Conservation (phyloP, 1,140 invertebrate species). For the Sitobion miscanthi region DNA sequence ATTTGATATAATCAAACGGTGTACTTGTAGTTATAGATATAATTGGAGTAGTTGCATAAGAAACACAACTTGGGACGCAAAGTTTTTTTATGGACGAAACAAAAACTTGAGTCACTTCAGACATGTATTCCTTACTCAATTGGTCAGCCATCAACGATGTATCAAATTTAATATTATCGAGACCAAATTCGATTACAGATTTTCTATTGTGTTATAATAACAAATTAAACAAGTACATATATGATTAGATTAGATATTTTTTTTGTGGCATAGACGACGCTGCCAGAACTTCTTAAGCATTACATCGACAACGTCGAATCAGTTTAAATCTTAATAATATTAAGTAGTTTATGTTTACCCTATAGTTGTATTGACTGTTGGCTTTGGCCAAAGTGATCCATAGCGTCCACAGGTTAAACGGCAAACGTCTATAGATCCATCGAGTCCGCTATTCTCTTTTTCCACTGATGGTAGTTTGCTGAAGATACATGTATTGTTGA, state of each 20-base stretch:
- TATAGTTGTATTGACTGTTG: conserved; percentile 66
- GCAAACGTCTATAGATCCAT: conserved; percentile 64
- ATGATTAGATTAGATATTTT: not conserved
- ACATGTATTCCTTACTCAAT: not conserved
- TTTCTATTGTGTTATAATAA: not conserved
- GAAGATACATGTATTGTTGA: conserved; percentile 61
- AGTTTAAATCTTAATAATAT: not conserved
- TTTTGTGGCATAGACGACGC: no score
- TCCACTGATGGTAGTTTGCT: conserved; percentile 44
- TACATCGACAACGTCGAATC: no score
- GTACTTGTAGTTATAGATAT: not conserved
- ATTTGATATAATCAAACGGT: conserved; percentile 34
- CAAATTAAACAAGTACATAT: not conserved
- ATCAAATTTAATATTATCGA: not conserved
- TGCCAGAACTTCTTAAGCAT: no score
- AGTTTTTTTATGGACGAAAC: not conserved
- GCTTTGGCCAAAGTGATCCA: conserved; percentile 75
- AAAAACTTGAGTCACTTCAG: conserved; percentile 11
- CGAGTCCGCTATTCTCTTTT: conserved; percentile 31
- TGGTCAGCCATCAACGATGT: conserved; percentile 7
- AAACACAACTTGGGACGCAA: not conserved
- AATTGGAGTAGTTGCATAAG: not conserved
- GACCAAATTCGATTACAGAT: not conserved
- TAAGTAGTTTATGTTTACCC: conserved; percentile 58
- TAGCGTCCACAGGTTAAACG: conserved; percentile 72